Conservation (phyloP, 2,797 vertebrate genomes). For the Eulemur coronatus region DNA sequence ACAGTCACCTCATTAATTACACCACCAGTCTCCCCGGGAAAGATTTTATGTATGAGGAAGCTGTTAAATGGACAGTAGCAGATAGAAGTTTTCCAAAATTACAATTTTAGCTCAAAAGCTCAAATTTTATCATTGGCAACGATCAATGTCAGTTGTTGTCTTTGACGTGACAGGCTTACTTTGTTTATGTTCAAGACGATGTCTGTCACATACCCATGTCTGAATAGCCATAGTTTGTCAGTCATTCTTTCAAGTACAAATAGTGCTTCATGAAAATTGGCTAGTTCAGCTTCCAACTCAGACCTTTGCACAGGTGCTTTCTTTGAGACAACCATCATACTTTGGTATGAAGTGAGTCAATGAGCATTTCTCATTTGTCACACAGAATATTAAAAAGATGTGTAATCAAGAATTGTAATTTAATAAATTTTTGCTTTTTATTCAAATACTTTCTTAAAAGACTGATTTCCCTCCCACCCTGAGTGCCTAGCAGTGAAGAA, state of each 20-base stretch:
- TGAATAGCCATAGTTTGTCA: background rate
- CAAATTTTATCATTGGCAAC: conserved; percentile 26
- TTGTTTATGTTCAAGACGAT: conserved; percentile 36
- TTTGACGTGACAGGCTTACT: background rate
- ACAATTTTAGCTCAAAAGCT: conserved; percentile 6
- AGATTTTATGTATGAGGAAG: conserved; percentile 3
- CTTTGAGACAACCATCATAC: too few species aligned
- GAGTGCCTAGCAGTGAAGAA: background rate
- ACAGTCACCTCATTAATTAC: conserved; percentile 18
- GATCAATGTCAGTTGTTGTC: conserved; percentile 17
- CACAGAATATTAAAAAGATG: background rate
- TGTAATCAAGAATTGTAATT: background rate
- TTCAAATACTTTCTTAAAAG: background rate
- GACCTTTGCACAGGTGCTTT: background rate
- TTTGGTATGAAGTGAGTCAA: background rate
- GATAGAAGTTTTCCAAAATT: conserved; percentile 30
- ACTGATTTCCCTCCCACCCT: background rate
- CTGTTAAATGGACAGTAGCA: background rate
- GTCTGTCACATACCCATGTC: background rate
- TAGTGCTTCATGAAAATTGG: background rate
- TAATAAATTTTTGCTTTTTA: background rate
- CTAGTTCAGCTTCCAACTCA: background rate
- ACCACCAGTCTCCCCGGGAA: conserved; percentile 1
- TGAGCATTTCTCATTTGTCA: background rate
- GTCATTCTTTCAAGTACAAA: background rate